Percentiles rank a stretch among this genome's conserved stretches.
Conservation (phyloP, 92 coral and sea anemone genomes). For the Pocillopora meandrina region DNA sequence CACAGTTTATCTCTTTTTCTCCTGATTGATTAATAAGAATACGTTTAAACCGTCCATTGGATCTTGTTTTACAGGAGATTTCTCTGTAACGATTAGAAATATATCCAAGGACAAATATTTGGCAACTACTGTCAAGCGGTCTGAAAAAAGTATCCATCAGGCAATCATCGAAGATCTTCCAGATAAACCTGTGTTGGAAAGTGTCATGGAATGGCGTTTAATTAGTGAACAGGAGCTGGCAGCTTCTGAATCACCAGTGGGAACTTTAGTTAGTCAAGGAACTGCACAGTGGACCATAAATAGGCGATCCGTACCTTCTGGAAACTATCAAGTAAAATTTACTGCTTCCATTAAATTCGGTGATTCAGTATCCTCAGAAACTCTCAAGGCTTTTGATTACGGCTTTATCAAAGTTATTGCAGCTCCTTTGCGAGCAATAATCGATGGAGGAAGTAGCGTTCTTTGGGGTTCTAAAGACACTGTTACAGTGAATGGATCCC, state of each 20-base stretch:
- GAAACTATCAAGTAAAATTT: slow-evolving; percentile 8
- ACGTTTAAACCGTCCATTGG: neutral
- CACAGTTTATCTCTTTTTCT: neutral
- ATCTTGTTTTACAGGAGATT: neutral
- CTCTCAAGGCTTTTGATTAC: slow-evolving; percentile 12
- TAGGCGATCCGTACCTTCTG: slow-evolving; percentile 18
- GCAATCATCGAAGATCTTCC: slow-evolving; percentile 13
- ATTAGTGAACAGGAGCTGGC: slow-evolving; percentile 18
- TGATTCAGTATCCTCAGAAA: neutral
- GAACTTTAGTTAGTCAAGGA: slow-evolving; percentile 20
- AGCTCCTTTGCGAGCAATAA: slow-evolving; percentile 18
- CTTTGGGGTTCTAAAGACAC: slow-evolving; percentile 24
- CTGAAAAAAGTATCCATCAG: neutral
- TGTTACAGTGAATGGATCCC: slow-evolving; percentile 30
- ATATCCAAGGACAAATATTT: slow-evolving; percentile 21
- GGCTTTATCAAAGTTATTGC: slow-evolving; percentile 48
- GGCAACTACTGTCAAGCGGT: slow-evolving; percentile 7
- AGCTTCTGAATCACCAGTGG: slow-evolving; percentile 10
- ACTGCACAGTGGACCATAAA: slow-evolving; percentile 26
- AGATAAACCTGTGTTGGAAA: neutral
- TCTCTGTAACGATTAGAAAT: neutral
- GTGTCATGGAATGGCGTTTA: slow-evolving; percentile 17
- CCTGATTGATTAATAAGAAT: neutral
- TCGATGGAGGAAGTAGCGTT: slow-evolving; percentile 29
- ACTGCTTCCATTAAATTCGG: neutral